Evolutionary conservation across 2,113 vertebrate genomes (phyloP).

Genomic region (Pachypanchax playfairii): DNA sequence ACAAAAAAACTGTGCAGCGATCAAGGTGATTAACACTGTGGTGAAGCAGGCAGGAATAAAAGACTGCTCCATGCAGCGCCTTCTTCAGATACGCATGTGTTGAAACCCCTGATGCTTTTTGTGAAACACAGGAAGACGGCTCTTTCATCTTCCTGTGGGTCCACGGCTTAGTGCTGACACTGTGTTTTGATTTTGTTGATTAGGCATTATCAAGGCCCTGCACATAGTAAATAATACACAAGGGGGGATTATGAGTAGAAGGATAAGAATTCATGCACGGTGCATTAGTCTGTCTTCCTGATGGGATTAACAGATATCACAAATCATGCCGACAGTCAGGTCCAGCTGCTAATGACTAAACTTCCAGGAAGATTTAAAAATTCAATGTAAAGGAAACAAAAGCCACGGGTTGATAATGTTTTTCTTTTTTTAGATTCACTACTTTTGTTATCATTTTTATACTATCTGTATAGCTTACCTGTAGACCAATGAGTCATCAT

Average conservation of each 20-base stretch:
- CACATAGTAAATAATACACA: conserved; percentile 53
- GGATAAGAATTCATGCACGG: conserved; percentile 52
- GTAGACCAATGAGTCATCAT: conserved; percentile 98
- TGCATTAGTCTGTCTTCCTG: conserved; percentile 47
- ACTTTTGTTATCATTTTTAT: neutral
- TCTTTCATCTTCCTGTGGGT: conserved; percentile 63
- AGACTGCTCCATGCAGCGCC: conserved; percentile 11
- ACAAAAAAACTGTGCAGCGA: conserved; percentile 5
- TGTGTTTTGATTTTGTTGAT: conserved; percentile 72
- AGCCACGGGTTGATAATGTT: neutral
- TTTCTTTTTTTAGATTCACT: neutral
- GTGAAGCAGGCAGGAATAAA: conserved; percentile 46
- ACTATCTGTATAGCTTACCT: conserved; percentile 81
- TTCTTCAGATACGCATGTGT: conserved; percentile 30
- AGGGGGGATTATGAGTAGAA: conserved; percentile 53
- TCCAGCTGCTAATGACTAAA: conserved; percentile 36
- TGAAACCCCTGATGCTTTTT: conserved; percentile 48
- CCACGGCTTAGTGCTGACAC: conserved; percentile 56
- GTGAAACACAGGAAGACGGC: conserved; percentile 45
- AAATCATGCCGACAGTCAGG: conserved; percentile 45
- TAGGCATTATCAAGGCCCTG: conserved; percentile 67
- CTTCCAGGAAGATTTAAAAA: conserved; percentile 17
- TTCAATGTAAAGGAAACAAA: conserved; percentile 33
- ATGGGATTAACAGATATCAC: conserved; percentile 43
- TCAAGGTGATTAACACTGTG: conserved; percentile 37